Conservation (phyloP, 2,113 vertebrate genomes). For the Ramphastos sulfuratus region DNA sequence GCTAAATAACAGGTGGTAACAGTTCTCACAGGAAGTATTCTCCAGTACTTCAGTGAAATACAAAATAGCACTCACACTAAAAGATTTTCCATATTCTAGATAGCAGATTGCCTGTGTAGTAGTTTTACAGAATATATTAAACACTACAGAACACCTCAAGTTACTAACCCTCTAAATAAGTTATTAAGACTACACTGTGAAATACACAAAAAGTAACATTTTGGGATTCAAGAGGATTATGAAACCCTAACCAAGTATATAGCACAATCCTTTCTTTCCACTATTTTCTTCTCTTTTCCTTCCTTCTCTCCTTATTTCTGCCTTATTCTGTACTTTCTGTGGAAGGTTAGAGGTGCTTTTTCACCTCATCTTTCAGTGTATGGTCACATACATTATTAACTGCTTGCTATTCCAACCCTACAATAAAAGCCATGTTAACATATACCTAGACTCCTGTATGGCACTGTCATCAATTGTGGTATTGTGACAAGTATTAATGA, state of each 20-base stretch:
- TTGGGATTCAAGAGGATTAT: background rate
- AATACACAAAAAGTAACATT: background rate
- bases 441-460: background rate
- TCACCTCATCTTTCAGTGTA: background rate
- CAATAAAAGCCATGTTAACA: background rate
- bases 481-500: slow-evolving; percentile 13
- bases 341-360: background rate
- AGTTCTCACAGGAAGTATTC: background rate
- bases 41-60: background rate
- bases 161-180: background rate
- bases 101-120: background rate
- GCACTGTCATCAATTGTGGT: background rate
- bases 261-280: background rate
- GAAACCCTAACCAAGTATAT: background rate
- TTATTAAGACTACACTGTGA: background rate
- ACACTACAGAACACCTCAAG: background rate
- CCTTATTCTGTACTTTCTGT: background rate
- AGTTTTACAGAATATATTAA: background rate
- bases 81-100: background rate
- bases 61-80: background rate
- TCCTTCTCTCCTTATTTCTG: background rate
- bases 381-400: slow-evolving; percentile 28
- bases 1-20: background rate
- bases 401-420: background rate
- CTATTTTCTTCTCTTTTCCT: background rate